Conservation (phyloP, 2,888 invertebrate genomes). For the Micoletzkya japonica region DNA sequence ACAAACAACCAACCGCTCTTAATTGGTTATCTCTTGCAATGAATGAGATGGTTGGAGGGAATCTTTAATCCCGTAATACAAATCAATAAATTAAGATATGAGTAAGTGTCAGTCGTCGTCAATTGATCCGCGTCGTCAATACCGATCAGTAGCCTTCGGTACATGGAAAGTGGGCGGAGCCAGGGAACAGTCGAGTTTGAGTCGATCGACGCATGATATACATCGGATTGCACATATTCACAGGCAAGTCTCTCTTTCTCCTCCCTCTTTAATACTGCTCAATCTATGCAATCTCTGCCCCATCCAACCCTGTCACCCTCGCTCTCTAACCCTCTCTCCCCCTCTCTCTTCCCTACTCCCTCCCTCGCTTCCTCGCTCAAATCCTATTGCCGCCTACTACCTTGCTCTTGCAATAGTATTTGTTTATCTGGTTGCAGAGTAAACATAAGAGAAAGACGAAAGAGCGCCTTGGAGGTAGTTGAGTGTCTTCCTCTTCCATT, state of each 20-base stretch:
- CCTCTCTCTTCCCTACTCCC: neutral
- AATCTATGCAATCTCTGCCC: neutral
- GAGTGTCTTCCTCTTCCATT: no score
- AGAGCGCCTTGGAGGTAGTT: no score
- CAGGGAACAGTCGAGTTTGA: slow-evolving; percentile 10
- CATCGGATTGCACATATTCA: neutral
- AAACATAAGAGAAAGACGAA: no score
- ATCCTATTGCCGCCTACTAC: neutral
- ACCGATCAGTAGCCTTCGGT: slow-evolving; percentile 25
- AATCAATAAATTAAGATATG: neutral
- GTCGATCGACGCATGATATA: slow-evolving; percentile 12
- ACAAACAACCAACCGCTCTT: no score
- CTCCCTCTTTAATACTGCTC: no score
- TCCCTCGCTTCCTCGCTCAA: neutral
- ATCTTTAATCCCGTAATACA: neutral
- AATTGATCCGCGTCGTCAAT: slow-evolving; percentile 22
- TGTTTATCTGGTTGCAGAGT: neutral
- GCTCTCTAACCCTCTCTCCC: neutral
- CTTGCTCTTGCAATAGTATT: neutral
- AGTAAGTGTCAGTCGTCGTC: neutral
- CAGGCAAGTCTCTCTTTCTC: neutral
- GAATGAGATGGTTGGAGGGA: no score
- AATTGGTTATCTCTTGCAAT: no score
- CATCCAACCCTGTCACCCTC: neutral
- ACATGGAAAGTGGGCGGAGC: slow-evolving; percentile 27